phyloP scores from a whole-genome alignment of 1,140 invertebrate species.

The Drosophila triauraria region DNA sequence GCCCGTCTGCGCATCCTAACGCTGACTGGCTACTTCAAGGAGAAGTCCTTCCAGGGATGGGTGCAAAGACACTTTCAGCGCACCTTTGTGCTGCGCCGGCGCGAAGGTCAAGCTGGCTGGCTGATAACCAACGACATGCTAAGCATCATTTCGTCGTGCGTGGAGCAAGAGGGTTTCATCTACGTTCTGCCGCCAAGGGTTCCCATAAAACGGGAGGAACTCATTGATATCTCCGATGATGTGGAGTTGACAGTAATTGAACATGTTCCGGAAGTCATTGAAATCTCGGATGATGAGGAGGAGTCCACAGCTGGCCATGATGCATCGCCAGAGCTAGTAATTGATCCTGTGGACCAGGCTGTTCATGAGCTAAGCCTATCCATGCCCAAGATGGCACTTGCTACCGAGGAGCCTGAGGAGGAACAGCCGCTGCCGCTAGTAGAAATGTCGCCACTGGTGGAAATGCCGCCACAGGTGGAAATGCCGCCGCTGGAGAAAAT shows the following conservation, averaged over 20 bases:
- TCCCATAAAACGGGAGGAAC: not conserved
- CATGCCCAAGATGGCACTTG: not conserved
- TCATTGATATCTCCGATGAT: no score
- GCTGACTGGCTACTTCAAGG: constrained; percentile 17
- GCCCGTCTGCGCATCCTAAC: constrained; percentile 13
- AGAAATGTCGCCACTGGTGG: not conserved
- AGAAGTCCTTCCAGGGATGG: not conserved
- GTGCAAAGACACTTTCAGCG: constrained; percentile 19
- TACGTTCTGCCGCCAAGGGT: not conserved
- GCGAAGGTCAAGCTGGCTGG: constrained; percentile 9
- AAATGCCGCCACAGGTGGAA: not conserved
- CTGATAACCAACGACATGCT: constrained; percentile 46
- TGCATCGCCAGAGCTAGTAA: no score
- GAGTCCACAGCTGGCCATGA: no score
- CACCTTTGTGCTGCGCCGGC: constrained; percentile 22
- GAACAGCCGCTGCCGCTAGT: no score
- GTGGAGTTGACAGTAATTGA: no score
- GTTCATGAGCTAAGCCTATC: not conserved
- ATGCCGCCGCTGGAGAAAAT: not conserved
- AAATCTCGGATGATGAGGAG: not conserved
- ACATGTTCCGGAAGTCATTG: not conserved
- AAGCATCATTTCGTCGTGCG: not conserved
- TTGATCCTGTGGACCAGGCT: not conserved
- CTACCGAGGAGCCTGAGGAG: not conserved
- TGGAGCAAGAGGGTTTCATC: no score